These are phyloP conservation scores for Pachycephus smyrnensis DNA, from an alignment of 2,888 invertebrate species.

Conservation along the genomic window DNA sequence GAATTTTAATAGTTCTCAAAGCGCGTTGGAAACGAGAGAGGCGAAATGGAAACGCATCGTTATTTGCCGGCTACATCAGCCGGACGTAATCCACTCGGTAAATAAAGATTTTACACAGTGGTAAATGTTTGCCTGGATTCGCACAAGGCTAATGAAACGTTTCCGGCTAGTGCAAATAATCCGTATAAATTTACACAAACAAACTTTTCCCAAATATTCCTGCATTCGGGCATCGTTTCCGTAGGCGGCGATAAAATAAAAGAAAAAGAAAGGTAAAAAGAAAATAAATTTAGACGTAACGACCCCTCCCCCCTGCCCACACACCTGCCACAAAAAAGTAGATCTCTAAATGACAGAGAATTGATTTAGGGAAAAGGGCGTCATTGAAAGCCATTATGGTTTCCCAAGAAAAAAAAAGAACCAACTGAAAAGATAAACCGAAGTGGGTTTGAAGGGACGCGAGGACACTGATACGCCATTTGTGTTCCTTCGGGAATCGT, in stretches of 20 bases:
- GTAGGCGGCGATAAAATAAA: not conserved
- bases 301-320: not conserved
- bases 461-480: conserved; percentile 57
- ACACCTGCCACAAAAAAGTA: not conserved
- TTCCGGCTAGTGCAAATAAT: conserved; percentile 23
- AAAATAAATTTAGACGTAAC: not conserved
- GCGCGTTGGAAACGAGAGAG: not conserved
- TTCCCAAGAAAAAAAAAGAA: conserved; percentile 3
- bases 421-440: not conserved
- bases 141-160: conserved; percentile 26
- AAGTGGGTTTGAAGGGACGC: conserved; percentile 18
- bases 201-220: not conserved
- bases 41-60: not conserved
- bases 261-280: too few species aligned
- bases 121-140: conserved; percentile 26
- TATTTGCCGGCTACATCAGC: conserved; percentile 1
- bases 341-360: too few species aligned
- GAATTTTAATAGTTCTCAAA: conserved; percentile 8
- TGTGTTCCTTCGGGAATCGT: conserved; percentile 50
- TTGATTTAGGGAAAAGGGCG: not conserved
- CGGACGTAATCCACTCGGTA: conserved; percentile 36
- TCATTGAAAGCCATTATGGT: not conserved
- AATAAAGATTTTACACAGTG: conserved; percentile 34
- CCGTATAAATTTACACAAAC: conserved; percentile 18
- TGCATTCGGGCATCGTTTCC: not conserved